These are phyloP conservation scores for Aphrophora alni DNA, from an alignment of 2,888 invertebrate species.

Conservation along the genomic window DNA sequence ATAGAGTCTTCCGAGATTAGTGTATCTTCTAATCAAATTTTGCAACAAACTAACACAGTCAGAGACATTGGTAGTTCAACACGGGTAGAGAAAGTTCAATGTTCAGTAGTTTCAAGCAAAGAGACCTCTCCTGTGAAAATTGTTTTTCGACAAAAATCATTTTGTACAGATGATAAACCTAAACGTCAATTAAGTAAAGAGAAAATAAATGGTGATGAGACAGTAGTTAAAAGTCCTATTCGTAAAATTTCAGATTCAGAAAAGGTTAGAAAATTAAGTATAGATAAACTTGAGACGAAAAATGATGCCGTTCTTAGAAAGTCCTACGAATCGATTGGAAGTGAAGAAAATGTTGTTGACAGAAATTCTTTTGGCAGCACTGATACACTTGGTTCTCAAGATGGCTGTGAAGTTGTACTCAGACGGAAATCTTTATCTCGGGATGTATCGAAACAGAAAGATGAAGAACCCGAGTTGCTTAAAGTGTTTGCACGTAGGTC, in stretches of 20 bases:
- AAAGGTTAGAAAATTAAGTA: conserved; percentile 30
- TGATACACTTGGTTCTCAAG: conserved; percentile 36
- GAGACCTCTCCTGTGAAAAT: conserved; percentile 27
- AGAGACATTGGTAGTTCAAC: conserved; percentile 20
- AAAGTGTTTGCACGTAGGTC: conserved; percentile 83
- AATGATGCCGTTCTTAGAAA: conserved; percentile 27
- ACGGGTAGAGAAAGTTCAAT: conserved; percentile 3
- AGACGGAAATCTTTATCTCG: conserved; percentile 63
- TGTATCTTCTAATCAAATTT: conserved; percentile 26
- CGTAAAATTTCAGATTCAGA: conserved; percentile 14
- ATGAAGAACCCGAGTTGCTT: conserved; percentile 79
- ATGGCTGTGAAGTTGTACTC: conserved; percentile 59
- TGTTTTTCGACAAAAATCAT: conserved; percentile 37
- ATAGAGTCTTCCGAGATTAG: conserved; percentile 29
- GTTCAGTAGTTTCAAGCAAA: conserved; percentile 20
- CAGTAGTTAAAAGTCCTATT: neutral
- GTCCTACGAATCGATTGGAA: conserved; percentile 10
- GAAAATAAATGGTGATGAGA: neutral
- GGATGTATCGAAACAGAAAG: conserved; percentile 58
- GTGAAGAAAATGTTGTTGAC: conserved; percentile 33
- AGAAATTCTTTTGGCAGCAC: conserved; percentile 36
- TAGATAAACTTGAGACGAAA: conserved; percentile 36
- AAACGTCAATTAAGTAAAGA: conserved; percentile 12
- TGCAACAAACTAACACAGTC: conserved; percentile 32
- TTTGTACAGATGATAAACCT: conserved; percentile 28